These are phyloP conservation scores for Malurus splendens DNA, from an alignment of 2,797 vertebrate species.

Conservation along the genomic window DNA sequence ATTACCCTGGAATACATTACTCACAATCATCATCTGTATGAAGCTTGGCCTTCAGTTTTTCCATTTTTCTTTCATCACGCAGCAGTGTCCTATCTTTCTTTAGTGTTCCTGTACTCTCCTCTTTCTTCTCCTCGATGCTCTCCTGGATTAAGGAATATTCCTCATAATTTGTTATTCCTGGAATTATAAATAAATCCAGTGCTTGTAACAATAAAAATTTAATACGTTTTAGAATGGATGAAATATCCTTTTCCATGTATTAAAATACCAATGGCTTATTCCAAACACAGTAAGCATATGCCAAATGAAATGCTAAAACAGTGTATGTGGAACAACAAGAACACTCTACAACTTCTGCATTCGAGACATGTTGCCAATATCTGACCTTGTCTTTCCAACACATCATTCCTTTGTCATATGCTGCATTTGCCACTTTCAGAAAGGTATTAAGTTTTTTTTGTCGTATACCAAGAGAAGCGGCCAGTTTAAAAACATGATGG, in stretches of 20 bases:
- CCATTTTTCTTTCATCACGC: conserved; percentile 96
- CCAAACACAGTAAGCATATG: background rate
- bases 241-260: background rate
- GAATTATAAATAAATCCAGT: conserved; percentile 37
- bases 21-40: conserved; percentile 96
- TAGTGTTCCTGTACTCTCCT: conserved; percentile 88
- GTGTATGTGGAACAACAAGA: background rate
- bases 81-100: conserved; percentile 92
- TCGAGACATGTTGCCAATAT: background rate
- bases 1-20: conserved; percentile 40
- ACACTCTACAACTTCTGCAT: background rate
- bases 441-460: background rate
- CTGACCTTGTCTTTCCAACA: background rate
- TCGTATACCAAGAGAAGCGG: background rate
- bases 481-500: background rate
- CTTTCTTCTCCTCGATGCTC: conserved; percentile 88
- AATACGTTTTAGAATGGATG: background rate
- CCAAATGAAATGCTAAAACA: background rate
- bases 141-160: conserved; percentile 98
- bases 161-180: conserved; percentile 99
- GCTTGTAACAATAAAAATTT: background rate
- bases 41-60: conserved; percentile 97
- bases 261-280: background rate
- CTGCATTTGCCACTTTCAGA: background rate
- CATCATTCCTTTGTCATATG: background rate